Evolutionary conservation across 2,888 invertebrate genomes (phyloP).

Genomic region (Drosophila trichaetosa): DNA sequence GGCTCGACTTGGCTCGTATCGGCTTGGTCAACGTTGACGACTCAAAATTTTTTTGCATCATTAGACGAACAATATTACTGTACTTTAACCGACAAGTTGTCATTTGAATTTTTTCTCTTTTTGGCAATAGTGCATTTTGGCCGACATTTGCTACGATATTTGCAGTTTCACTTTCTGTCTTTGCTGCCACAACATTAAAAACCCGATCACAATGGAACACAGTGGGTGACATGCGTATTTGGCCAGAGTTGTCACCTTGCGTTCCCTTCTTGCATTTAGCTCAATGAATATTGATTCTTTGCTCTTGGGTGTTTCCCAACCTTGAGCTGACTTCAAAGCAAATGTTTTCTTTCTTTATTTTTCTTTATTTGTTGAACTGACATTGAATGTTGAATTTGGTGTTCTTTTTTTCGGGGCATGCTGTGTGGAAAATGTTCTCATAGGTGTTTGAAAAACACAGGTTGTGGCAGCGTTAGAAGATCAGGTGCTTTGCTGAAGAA

Average conservation of each 20-base stretch:
- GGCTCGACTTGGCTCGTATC: neutral
- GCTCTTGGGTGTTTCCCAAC: slow-evolving; percentile 27
- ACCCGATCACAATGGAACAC: slow-evolving; percentile 54
- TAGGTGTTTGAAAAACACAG: slow-evolving; percentile 12
- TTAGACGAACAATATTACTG: slow-evolving; percentile 43
- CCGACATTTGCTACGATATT: slow-evolving; percentile 57
- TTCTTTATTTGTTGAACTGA: slow-evolving; percentile 14
- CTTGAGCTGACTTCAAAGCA: slow-evolving; percentile 25
- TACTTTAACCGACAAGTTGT: slow-evolving; percentile 13
- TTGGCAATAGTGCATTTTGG: slow-evolving; percentile 57
- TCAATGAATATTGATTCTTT: slow-evolving; percentile 54
- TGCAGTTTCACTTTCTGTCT: slow-evolving; percentile 56
- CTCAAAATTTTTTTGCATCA: slow-evolving; percentile 66
- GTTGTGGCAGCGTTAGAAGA: neutral
- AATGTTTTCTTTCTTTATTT: slow-evolving; percentile 7
- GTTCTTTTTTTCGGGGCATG: slow-evolving; percentile 16
- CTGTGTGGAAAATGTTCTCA: slow-evolving; percentile 17
- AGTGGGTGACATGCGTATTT: slow-evolving; percentile 38
- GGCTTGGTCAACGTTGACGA: slow-evolving; percentile 20
- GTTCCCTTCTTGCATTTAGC: slow-evolving; percentile 19
- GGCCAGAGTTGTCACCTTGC: slow-evolving; percentile 43
- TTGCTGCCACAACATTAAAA: slow-evolving; percentile 66
- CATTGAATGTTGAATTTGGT: slow-evolving; percentile 7
- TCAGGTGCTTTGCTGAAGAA: slow-evolving; percentile 19
- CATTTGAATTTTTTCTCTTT: slow-evolving; percentile 41